Percentiles rank a stretch among this genome's conserved stretches.
phyloP scores from a whole-genome alignment of 2,888 invertebrate species.

The Busseola fusca region DNA sequence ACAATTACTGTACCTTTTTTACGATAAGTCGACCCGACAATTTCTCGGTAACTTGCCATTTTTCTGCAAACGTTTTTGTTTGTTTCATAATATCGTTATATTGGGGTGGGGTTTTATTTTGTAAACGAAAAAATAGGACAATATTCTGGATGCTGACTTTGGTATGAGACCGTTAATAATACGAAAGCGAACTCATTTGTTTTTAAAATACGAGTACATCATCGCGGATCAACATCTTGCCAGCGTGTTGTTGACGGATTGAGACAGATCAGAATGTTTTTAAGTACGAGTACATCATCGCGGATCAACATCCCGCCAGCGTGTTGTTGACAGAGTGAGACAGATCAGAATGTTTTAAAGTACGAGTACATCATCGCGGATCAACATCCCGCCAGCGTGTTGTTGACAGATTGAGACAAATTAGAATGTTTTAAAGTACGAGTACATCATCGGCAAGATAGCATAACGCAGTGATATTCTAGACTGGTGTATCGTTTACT shows the following conservation, averaged over 20 bases:
- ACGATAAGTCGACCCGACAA: conserved; percentile 40
- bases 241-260: too few relatives aligned
- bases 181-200: conserved; percentile 8
- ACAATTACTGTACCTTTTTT: conserved; percentile 47
- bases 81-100: conserved; percentile 29
- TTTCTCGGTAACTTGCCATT: conserved; percentile 31
- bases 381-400: too few relatives aligned
- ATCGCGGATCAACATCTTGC: neutral
- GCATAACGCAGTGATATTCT: conserved; percentile 7
- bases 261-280: too few relatives aligned
- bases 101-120: conserved; percentile 19
- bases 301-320: too few relatives aligned
- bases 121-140: conserved; percentile 27
- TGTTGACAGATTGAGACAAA: too few relatives aligned
- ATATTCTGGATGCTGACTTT: conserved; percentile 10
- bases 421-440: neutral
- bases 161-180: neutral
- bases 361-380: neutral
- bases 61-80: conserved; percentile 46
- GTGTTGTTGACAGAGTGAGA: too few relatives aligned
- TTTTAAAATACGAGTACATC: conserved; percentile 3
- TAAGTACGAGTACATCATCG: neutral
- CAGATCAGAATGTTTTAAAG: neutral
- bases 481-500: conserved; percentile 7
- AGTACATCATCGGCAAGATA: neutral